Conservation (phyloP, 1,140 invertebrate species). For the Manduca sexta region DNA sequence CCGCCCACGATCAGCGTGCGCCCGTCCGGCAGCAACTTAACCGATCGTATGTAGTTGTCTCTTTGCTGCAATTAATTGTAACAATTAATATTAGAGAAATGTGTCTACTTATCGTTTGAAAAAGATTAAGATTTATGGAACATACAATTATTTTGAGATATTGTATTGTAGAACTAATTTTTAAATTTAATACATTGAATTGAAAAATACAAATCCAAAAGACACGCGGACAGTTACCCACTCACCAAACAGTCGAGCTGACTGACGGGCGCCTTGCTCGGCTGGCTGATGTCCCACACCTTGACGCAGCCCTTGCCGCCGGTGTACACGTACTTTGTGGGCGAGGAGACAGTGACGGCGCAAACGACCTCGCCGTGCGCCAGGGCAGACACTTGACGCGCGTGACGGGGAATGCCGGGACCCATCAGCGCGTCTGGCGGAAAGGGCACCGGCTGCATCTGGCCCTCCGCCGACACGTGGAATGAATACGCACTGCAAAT, state of each 20-base stretch:
- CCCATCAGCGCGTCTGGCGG: slow-evolving; percentile 95
- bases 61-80: slow-evolving; percentile 78
- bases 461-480: slow-evolving; percentile 88
- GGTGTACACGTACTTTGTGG: slow-evolving; percentile 97
- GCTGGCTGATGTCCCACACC: slow-evolving; percentile 93
- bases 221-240: slow-evolving; percentile 57
- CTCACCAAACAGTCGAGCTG: slow-evolving; percentile 94
- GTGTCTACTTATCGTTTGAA: no score
- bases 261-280: slow-evolving; percentile 81
- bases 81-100: no score
- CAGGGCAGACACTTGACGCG: slow-evolving; percentile 93
- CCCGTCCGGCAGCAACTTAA: slow-evolving; percentile 97
- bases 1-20: slow-evolving; percentile 97
- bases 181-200: no score
- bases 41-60: slow-evolving; percentile 98
- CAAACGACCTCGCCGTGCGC: slow-evolving; percentile 95
- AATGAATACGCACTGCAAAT: slow-evolving; percentile 90
- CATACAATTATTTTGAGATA: no score
- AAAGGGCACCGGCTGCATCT: slow-evolving; percentile 95
- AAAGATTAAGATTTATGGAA: no score
- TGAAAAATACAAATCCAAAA: no score
- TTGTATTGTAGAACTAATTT: no score
- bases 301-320: slow-evolving; percentile 99
- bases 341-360: slow-evolving; percentile 94
- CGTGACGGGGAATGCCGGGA: slow-evolving; percentile 94